Base-by-base conservation (phyloP, 2,797 vertebrate species). In the Podarcis lilfordi region DNA sequence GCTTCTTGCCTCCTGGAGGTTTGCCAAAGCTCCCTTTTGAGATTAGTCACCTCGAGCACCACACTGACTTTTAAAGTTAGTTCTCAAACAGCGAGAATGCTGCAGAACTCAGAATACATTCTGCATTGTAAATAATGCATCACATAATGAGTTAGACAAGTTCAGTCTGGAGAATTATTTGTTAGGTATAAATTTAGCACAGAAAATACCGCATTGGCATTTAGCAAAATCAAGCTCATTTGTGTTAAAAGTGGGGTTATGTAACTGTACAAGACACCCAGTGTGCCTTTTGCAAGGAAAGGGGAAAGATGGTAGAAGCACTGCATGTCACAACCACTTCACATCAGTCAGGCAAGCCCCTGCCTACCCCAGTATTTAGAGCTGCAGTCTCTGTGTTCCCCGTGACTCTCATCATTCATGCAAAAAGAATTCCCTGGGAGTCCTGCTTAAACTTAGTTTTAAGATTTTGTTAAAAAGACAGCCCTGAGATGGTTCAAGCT, bases 61-160 rank as follows among this genome's bases (percentile, higher is more conserved):
- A 35, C 76, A 66, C 43, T 61, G 45, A 86, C 85, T 88, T 89
- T 88, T 89, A 88, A 37, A 1, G 29, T 84, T 71, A 89, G 10
- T 43, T 27, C 71, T 35, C n/a, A 85, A 78, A 85, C 25, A 40
- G 21, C 61, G 11, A 82, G 27, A 82, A 94, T 19, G 2, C 74
- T 86, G 87, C 80, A 78, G 81, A 89, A 92, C 91, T 89, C 80
- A 85, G 86, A 91, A 92, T 84, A 88, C 91, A 94, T 84, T 84
- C 85, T 78, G 80, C 76, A 68, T 90, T 92, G 81, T 90, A 89
- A 92, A 94, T 92, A 92, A 91, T 87, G 43, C 66, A 91, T 91
- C 84, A 29, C 61, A 64, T 75, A 88, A 94, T 88, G 83, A 90
- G 72, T 80, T 95, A 27, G 23, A 69, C 10, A 21, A 66, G 86